Base-by-base conservation (phyloP, 2,797 vertebrate species). In the Manis pentadactyla region DNA sequence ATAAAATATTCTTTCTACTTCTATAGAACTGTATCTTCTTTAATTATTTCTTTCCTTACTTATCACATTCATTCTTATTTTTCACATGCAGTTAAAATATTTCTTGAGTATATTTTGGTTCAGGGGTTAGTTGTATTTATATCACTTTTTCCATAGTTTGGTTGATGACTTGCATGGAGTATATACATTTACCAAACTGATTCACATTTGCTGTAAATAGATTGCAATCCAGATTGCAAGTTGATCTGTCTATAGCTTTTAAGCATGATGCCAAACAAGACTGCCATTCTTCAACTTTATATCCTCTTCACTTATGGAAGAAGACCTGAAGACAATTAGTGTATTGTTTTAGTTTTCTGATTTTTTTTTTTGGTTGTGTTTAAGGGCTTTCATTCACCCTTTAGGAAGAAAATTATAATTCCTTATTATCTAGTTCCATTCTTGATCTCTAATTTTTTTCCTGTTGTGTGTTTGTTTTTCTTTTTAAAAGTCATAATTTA, bases 171-270 rank as follows among this genome's bases (percentile, higher is more conserved):
- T 96, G 79, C 89, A 78, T 69, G 95, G 46, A 82, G 5, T 55
- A 68, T 96, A 90, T 92, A 90, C 83, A 86, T 88, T 97, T 97
- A 96, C 93, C 95, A 87, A 98, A 96, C 57, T 94, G 97, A 97
- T 71, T 82, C 87, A 87, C 1, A 69, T 53, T 94, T 71, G 55
- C 75, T 96, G 85, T 66, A 34, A 94, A 88, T 68, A 53, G 78
- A 94, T 27, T 94, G 53, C 95, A 97, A 82, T 91, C 84, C 81
- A 84, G 37, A 57, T 13, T 85, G 42, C 63, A 96, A 96, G 90
- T 55, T 64, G 64, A 97, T 97, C 64, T 97, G 49, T 77, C 92
- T 66, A 86, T 11, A 97, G 95, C 90, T 94, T 34, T 89, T 12
- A 97, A 97, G 82, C 0, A 8, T 81, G 85, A 95, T 86, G 55